Evolutionary conservation across 2,888 invertebrate species (phyloP), one percentile per base, ranked within the genome.

Genomic region (Encarsia formosa): DNA sequence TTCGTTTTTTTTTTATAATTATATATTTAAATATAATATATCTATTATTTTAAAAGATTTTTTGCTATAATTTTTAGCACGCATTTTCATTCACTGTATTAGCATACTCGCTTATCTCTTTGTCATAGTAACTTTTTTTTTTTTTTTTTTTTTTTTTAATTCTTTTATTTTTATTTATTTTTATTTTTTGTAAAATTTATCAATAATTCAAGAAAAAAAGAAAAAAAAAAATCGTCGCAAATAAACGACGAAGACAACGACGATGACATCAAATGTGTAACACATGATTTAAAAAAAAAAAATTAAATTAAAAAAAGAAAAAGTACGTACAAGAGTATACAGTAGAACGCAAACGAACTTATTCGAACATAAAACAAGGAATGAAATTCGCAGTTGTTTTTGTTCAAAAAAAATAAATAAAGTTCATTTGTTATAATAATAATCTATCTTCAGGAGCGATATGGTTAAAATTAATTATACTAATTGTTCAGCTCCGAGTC

Each of bases 251-350:
- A 19, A 9, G 41, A 52, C 47, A 34, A 47, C 47, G 43, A 38
- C 22, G 46, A 50, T 26, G 44, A 34, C 42, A 29, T 46, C 35
- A 23, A 46, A n/a, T n/a, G n/a, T n/a, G n/a, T n/a, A n/a, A n/a
- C n/a, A n/a, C n/a, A n/a, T n/a, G n/a, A n/a, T n/a, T n/a, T n/a
- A n/a, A n/a, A n/a, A n/a, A n/a, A n/a, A n/a, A n/a, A n/a, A n/a
- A n/a, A n/a, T n/a, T n/a, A n/a, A n/a, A n/a, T n/a, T n/a, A n/a
- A n/a, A n/a, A n/a, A n/a, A n/a, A n/a, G n/a, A n/a, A n/a, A n/a
- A n/a, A n/a, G n/a, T n/a, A n/a, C n/a, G n/a, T n/a, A n/a, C n/a
- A n/a, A n/a, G n/a, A n/a, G n/a, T n/a, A n/a, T n/a, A n/a, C n/a
- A n/a, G n/a, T n/a, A n/a, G n/a, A n/a, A n/a, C n/a, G n/a, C n/a